These are phyloP conservation scores for Flexamia atlantica DNA, from an alignment of 2,888 invertebrate genomes.

Conservation along the genomic window DNA sequence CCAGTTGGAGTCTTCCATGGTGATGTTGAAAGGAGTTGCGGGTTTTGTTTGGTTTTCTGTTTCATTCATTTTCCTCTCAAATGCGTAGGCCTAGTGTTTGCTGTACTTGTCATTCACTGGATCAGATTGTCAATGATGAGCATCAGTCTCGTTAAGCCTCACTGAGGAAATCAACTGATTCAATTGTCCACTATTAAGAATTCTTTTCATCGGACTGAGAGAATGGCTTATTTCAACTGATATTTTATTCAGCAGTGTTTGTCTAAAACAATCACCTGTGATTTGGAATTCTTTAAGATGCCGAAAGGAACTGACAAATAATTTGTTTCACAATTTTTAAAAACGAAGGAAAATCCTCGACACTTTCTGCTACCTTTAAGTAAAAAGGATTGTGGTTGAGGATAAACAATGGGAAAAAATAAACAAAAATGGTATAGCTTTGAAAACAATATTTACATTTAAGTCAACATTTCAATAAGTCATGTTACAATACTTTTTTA, in stretches of 20 bases:
- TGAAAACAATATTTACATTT: constrained; percentile 7
- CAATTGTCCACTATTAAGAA: neutral
- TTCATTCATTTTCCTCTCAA: neutral
- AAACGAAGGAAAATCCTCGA: too few species aligned
- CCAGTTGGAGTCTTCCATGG: constrained; percentile 92
- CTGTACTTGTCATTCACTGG: too few species aligned
- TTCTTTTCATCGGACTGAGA: neutral
- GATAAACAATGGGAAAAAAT: neutral
- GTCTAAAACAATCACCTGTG: neutral
- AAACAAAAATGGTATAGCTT: neutral
- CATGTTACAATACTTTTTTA: constrained; percentile 12
- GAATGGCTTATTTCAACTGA: neutral
- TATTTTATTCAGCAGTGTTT: constrained; percentile 12
- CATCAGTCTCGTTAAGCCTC: neutral
- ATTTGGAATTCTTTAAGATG: constrained; percentile 15
- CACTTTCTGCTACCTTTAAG: too few species aligned
- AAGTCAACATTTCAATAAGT: neutral
- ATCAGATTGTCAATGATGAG: too few species aligned
- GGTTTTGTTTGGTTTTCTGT: constrained; percentile 16
- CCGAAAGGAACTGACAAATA: neutral
- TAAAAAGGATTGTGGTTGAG: neutral
- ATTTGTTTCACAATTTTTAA: too few species aligned
- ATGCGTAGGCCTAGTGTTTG: neutral
- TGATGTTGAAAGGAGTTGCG: constrained; percentile 76
- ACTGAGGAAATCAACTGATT: neutral